Base-by-base conservation (phyloP, 2,888 invertebrate genomes). In the Sisyra terminalis region DNA sequence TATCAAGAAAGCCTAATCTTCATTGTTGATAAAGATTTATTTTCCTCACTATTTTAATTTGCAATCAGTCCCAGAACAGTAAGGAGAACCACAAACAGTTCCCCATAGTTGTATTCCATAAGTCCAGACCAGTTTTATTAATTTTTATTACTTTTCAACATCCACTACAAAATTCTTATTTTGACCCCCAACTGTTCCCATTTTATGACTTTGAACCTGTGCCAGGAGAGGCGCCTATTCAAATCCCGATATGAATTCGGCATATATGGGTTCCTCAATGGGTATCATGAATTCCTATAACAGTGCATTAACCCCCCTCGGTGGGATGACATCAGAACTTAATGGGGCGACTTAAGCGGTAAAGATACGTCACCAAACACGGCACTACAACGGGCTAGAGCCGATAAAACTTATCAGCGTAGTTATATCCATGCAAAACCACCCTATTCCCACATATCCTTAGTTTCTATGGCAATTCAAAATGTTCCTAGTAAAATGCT, bases 381-480 rank as follows among this genome's bases (percentile, higher is more conserved):
- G 0, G 79, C 80, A 2, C 65, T 87, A 44, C 85, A 87, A 57
- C 69, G 87, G 37, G 83, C 83, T 2, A 68, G 87, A 46, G 85
- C 84, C 49, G 89, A 93, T 63, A 94, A 94, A 64, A 82, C 89
- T 10, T 96, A 96, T 67, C 73, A 94, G 40, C 74, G 94, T 49
- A 88, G 85, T 57, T 94, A 94, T 67, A 94, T 96, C 44, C 93
- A 93, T 67, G 88, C 93, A 31, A 96, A 96, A 63, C 94, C 94
- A n/a, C 97, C 97, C 1, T 98, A 98, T 64, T 94, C 93, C 36
- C 98, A 97, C 73, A 98, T 98, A 57, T 92, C 93, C 31, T 78
- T 98, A 50, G 98, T 98, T 59, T 96, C 97, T 14, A 96, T 98
- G 96, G 96, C 98, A 51, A 98, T 98, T 56, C 96, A 96, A 69